Evolutionary conservation across 2,888 invertebrate species (phyloP).

Genomic region (Cybosia mesomella): DNA sequence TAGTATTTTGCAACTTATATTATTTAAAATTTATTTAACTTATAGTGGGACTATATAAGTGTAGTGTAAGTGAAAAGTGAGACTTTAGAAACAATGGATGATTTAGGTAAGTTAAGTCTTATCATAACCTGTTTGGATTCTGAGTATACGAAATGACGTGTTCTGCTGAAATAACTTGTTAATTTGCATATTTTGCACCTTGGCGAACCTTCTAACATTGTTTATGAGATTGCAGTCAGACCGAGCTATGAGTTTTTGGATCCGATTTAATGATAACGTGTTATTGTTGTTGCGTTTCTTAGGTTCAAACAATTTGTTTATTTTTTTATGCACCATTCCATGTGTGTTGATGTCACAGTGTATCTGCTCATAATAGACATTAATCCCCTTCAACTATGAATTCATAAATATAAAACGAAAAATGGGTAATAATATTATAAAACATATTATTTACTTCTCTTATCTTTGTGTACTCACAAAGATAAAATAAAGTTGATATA

Average conservation of each 20-base stretch:
- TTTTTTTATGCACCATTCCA: neutral
- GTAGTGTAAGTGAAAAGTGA: constrained; percentile 43
- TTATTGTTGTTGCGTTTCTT: constrained; percentile 18
- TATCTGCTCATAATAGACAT: neutral
- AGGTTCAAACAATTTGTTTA: constrained; percentile 7
- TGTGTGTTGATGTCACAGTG: neutral
- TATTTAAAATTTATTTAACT: constrained; percentile 34
- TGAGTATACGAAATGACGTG: constrained; percentile 74
- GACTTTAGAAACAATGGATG: constrained; percentile 72
- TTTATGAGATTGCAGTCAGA: constrained; percentile 21
- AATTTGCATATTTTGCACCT: constrained; percentile 54
- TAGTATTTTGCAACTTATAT: constrained; percentile 51
- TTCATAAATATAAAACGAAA: neutral
- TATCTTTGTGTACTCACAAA: constrained; percentile 30
- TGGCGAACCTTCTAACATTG: constrained; percentile 33
- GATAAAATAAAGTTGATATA: constrained; percentile 40
- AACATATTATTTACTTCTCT: constrained; percentile 35
- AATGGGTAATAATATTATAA: constrained; percentile 1
- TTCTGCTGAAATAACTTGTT: constrained; percentile 68
- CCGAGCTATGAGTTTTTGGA: constrained; percentile 15
- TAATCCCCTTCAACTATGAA: neutral
- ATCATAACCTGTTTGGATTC: constrained; percentile 82
- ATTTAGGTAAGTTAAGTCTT: constrained; percentile 82
- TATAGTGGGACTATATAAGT: constrained; percentile 44
- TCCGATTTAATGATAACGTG: neutral